Base-by-base conservation (phyloP, 1,140 invertebrate genomes). In the Halotydeus destructor region DNA sequence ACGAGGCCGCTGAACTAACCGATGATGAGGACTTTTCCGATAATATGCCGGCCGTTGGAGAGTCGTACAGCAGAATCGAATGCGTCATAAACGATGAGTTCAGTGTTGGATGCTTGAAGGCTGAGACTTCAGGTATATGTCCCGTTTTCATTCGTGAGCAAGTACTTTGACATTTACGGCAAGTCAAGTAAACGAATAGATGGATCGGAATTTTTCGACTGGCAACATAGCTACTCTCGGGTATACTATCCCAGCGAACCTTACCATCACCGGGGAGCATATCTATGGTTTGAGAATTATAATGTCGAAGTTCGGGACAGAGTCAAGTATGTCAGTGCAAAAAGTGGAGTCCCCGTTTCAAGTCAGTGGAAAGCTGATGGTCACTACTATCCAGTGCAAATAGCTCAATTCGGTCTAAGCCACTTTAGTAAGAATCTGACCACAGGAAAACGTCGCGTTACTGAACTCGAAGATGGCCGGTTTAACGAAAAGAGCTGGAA, bases 371-470 rank as follows among this genome's bases (percentile, higher is more conserved):
- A 85, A 33, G 50, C 57, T 11, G 52, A 69, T 34, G 43, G 43
- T 18, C 94, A 97, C 60, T 89, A 77, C 58, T 98, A 98, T 65
- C 88, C 91, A 0, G 96, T 91, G 2, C 93, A 98, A 67, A 93
- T 98, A 48, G 86, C 89, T 3, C 93, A 99, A 59, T 98, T 86
- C 60, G 93, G 84, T 0, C 60, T 98, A 26, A 82, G 86, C 21
- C 93, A 98, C 62, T 97, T 89, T 61, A 91, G 84, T 58, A 94
- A 94, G 63, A 82, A 85, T 38, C 55, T 85, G 14, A 81, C 77
- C 0, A 79, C 83, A 18, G 42, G 24, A 6, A 35, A 27, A 30
- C 38, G 36, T 5, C 12, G 34, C n/a, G 37, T 48, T 16, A 16
- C 32, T 18, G 25, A 31, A 25, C 32, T 41, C 38, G 43, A 48